Percentiles rank a stretch among this genome's conserved stretches.
phyloP scores from a whole-genome alignment of 2,888 invertebrate genomes.

The Malacosoma neustria region DNA sequence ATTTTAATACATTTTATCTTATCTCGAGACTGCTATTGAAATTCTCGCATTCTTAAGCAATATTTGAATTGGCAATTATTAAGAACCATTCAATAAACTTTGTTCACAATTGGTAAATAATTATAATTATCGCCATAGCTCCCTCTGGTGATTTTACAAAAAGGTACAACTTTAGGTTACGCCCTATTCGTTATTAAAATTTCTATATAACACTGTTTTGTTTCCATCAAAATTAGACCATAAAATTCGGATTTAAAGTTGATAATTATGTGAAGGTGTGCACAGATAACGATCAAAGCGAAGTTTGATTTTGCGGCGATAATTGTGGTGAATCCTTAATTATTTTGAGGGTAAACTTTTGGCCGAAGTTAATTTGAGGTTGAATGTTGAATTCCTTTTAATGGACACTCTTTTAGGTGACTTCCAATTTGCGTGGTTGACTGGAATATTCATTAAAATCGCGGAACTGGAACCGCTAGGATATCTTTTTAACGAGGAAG shows the following conservation, averaged over 20 bases:
- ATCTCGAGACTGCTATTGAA: conserved; percentile 31
- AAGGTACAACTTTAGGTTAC: conserved; percentile 60
- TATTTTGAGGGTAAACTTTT: conserved; percentile 74
- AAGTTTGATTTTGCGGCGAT: conserved; percentile 72
- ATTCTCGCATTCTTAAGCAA: conserved; percentile 53
- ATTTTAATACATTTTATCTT: conserved; percentile 12
- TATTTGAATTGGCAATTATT: conserved; percentile 57
- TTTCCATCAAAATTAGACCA: too few relatives aligned
- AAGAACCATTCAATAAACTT: conserved; percentile 47
- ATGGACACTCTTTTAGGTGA: conserved; percentile 69
- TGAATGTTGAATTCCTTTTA: conserved; percentile 65
- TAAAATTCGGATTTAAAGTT: too few relatives aligned
- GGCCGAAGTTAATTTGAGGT: conserved; percentile 64
- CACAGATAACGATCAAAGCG: conserved; percentile 62
- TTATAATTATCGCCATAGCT: conserved; percentile 65
- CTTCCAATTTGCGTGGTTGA: conserved; percentile 66
- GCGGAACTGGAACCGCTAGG: conserved; percentile 25
- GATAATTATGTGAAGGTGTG: conserved; percentile 29
- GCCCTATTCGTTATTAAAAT: conserved; percentile 65
- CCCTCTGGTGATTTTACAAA: conserved; percentile 63
- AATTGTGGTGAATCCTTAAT: conserved; percentile 74
- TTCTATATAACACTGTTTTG: conserved; percentile 39
- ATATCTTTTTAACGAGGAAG: conserved; percentile 40
- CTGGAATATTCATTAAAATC: conserved; percentile 63
- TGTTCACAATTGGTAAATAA: conserved; percentile 69